A percentile compares a stretch with the other conserved stretches of the same genome.
These are phyloP conservation scores for Nephila pilipes DNA, from an alignment of 1,140 invertebrate genomes.

Conservation along the genomic window DNA sequence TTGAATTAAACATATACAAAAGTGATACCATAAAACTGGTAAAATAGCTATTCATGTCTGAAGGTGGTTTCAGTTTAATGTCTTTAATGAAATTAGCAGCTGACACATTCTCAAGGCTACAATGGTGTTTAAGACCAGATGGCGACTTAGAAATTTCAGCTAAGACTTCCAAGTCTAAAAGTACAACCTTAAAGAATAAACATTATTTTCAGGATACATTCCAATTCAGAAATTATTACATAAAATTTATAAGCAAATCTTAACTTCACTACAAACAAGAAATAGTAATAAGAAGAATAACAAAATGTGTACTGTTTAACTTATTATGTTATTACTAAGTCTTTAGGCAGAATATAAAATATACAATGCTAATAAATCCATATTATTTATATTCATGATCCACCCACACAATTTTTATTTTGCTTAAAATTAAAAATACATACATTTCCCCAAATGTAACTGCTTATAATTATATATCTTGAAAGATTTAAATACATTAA, in stretches of 20 bases:
- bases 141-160: constrained; percentile 90
- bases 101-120: constrained; percentile 71
- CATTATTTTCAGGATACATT: too few relatives aligned
- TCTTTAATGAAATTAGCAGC: constrained; percentile 77
- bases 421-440: too few relatives aligned
- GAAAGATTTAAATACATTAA: too few relatives aligned
- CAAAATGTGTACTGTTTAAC: too few relatives aligned
- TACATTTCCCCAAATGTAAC: too few relatives aligned
- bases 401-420: too few relatives aligned
- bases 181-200: constrained; percentile 85
- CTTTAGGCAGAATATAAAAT: too few relatives aligned
- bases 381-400: too few relatives aligned
- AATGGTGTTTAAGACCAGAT: constrained; percentile 71
- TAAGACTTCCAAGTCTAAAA: constrained; percentile 93
- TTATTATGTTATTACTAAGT: too few relatives aligned
- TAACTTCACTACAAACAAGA: neutral
- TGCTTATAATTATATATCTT: too few relatives aligned
- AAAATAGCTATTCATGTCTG: constrained; percentile 87
- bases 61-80: constrained; percentile 77
- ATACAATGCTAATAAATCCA: too few relatives aligned
- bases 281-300: neutral
- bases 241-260: neutral
- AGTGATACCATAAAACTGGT: constrained; percentile 93
- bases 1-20: constrained; percentile 91
- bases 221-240: neutral